Evolutionary conservation across 1,140 invertebrate genomes (phyloP).

Genomic region (Aphis craccivora): DNA sequence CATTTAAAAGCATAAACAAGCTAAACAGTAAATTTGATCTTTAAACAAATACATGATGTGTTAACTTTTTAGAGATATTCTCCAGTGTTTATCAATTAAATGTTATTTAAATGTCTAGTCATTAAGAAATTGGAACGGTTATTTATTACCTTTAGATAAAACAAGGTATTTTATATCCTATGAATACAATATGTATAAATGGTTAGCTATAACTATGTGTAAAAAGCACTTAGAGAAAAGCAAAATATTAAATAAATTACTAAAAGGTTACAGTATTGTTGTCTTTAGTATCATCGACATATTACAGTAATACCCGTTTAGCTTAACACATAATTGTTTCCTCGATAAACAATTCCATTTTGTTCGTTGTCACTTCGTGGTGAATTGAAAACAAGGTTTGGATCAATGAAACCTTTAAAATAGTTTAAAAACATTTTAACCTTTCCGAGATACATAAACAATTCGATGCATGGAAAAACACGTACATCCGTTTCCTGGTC

Average conservation of each 20-base stretch:
- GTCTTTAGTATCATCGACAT: not conserved
- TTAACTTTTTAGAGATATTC: not conserved
- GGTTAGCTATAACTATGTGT: not conserved
- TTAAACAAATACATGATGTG: not conserved
- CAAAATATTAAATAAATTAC: constrained; percentile 22
- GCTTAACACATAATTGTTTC: constrained; percentile 14
- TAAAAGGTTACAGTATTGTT: constrained; percentile 3
- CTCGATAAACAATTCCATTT: constrained; percentile 12
- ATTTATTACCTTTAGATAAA: not conserved
- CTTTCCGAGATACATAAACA: not conserved
- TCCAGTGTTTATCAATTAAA: not conserved
- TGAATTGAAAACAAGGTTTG: constrained; percentile 6
- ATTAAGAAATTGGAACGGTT: not conserved
- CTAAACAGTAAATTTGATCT: not conserved
- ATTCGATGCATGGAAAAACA: not conserved
- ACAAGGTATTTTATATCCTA: not conserved
- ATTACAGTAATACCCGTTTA: constrained; percentile 17
- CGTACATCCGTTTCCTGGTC: not conserved
- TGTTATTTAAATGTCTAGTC: not conserved
- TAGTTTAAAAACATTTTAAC: constrained; percentile 37
- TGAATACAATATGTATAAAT: not conserved
- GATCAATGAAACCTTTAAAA: constrained; percentile 24
- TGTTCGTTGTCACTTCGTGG: not conserved
- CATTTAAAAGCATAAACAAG: not conserved
- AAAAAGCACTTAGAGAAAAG: not conserved